Percentiles rank a stretch among this genome's conserved stretches.
Evolutionary conservation across 2,888 invertebrate genomes (phyloP).

Genomic region (Syritta pipiens): DNA sequence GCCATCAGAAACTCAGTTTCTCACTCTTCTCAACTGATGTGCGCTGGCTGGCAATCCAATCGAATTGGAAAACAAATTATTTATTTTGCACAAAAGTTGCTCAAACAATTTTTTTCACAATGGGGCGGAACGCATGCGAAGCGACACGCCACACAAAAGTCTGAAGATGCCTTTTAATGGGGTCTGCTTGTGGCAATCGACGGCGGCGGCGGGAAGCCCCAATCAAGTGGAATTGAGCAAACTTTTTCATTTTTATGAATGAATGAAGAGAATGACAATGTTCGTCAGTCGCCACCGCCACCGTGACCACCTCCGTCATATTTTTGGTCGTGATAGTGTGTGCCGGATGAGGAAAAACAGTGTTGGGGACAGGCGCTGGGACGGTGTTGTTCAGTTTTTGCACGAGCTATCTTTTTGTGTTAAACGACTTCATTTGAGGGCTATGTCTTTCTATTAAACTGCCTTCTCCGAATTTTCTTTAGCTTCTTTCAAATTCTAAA

Average conservation of each 20-base stretch:
- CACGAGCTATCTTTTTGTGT: too few relatives aligned
- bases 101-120: conserved; percentile 35
- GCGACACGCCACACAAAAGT: conserved; percentile 34
- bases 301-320: background rate
- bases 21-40: too few relatives aligned
- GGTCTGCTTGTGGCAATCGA: conserved; percentile 23
- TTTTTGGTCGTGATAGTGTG: background rate
- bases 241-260: conserved; percentile 63
- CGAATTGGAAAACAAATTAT: conserved; percentile 65
- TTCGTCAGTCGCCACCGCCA: background rate
- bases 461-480: too few relatives aligned
- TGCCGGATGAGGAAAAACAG: background rate
- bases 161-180: conserved; percentile 30
- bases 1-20: too few relatives aligned
- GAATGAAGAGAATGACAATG: conserved; percentile 45
- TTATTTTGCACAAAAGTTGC: conserved; percentile 65
- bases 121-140: background rate
- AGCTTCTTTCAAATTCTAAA: too few relatives aligned
- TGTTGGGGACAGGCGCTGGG: too few relatives aligned
- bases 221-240: conserved; percentile 67
- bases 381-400: too few relatives aligned
- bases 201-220: conserved; percentile 56
- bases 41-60: conserved; percentile 45
- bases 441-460: too few relatives aligned
- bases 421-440: too few relatives aligned